Conservation (phyloP, 1,140 invertebrate genomes). For the Brachionus rotundiformis region DNA sequence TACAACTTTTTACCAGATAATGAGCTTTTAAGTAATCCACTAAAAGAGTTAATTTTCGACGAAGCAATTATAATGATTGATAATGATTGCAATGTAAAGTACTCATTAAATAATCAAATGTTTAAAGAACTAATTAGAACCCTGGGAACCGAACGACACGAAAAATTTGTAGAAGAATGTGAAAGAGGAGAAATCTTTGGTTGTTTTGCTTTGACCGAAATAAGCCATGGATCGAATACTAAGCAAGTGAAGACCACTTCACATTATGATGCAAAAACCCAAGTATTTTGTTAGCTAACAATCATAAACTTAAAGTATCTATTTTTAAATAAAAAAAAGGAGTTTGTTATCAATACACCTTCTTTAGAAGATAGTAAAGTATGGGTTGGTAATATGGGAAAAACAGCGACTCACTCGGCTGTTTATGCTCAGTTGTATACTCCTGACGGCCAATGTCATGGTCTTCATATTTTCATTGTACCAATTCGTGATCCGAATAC, state of each 20-base stretch:
- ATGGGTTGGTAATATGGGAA: conserved; percentile 77
- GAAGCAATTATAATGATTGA: conserved; percentile 72
- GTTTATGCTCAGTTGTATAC: conserved; percentile 85
- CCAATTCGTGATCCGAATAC: conserved; percentile 78
- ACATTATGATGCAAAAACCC: conserved; percentile 74
- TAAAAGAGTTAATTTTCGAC: conserved; percentile 60
- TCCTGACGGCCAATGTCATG: conserved; percentile 77
- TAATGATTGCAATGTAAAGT: conserved; percentile 71
- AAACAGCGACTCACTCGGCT: conserved; percentile 78
- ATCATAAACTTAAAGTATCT: too few relatives aligned
- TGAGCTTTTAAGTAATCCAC: conserved; percentile 66
- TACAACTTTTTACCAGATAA: conserved; percentile 70
- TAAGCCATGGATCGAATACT: conserved; percentile 89
- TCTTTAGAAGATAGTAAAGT: conserved; percentile 92
- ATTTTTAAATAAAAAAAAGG: conserved; percentile 63
- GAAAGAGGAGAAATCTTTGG: conserved; percentile 71
- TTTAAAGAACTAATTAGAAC: conserved; percentile 58
- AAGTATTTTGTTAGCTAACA: too few relatives aligned
- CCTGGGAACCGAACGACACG: conserved; percentile 74
- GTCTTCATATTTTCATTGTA: conserved; percentile 81
- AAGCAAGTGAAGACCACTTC: conserved; percentile 85
- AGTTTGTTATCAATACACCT: conserved; percentile 85
- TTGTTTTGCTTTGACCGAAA: conserved; percentile 86
- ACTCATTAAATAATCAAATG: conserved; percentile 60
- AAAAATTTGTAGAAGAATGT: conserved; percentile 72